Base-by-base conservation (phyloP, 2,113 vertebrate species). In the Lophius piscatorius region DNA sequence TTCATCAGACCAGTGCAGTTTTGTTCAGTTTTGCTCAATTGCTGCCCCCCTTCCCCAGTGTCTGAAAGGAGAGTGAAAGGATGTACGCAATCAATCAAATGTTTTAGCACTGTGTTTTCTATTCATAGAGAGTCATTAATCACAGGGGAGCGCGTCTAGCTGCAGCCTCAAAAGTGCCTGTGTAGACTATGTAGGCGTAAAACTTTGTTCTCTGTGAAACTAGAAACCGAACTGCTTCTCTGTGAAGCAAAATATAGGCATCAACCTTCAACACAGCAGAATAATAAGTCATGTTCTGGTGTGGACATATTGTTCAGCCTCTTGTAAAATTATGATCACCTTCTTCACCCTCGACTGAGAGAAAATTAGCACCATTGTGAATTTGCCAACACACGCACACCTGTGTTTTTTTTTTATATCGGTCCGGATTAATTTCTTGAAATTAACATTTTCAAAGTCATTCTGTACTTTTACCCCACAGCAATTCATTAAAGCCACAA, bases 61-160 rank as follows among this genome's bases (percentile, higher is more conserved):
- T 59, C 60, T 67, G 66, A 48, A 38, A 45, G 54, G 81, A 54
- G 63, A 62, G 61, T 12, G 51, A 21, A 33, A 51, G 77, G 80
- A 87, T 80, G 74, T 40, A 80, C 74, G 79, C 57, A 40, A 86
- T 89, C 83, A 67, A 80, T 87, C 85, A 82, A 63, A 72, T 47
- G 68, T 75, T 81, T 82, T 81, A 79, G 79, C 39, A 18, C 40
- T 0, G 26, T 21, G 55, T 72, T 74, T 82, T 75, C 78, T 86
- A 77, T 84, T 83, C 78, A 83, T 72, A 64, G 76, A 79, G 64
- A 74, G 77, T 76, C 79, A 83, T 89, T 86, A 86, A 81, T 89
- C 82, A 86, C 64, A 62, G 70, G 69, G 61, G 70, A 71, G 61
- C 41, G 40, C 55, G 82, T 74, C 58, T 49, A 1, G 62, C 57